A percentile compares a stretch with the other conserved stretches of the same genome.
Conservation (phyloP, 2,888 invertebrate species). For the Sesia apiformis region DNA sequence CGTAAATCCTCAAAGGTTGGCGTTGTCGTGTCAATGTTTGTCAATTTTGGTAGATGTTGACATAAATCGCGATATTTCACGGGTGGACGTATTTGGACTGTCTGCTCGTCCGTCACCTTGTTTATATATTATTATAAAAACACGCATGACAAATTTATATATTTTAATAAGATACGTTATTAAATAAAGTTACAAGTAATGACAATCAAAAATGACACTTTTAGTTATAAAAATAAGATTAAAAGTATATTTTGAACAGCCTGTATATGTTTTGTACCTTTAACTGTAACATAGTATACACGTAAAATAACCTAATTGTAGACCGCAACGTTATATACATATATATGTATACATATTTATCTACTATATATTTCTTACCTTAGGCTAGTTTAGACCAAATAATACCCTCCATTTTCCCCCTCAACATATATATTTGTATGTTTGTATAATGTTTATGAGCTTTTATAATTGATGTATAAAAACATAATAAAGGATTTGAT, state of each 20-base stretch:
- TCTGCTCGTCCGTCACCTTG: too few relatives aligned
- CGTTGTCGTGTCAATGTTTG: too few relatives aligned
- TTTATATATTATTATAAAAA: too few relatives aligned
- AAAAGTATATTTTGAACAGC: slow-evolving; percentile 14
- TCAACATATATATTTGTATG: slow-evolving; percentile 1
- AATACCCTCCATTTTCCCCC: slow-evolving; percentile 26
- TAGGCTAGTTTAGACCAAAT: slow-evolving; percentile 56
- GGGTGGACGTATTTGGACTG: too few relatives aligned
- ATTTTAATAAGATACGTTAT: too few relatives aligned
- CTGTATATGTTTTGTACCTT: slow-evolving; percentile 14
- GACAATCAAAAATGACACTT: too few relatives aligned
- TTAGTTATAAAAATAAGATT: background rate
- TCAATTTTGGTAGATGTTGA: too few relatives aligned
- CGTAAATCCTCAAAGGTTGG: too few relatives aligned
- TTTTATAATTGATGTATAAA: background rate
- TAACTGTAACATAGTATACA: slow-evolving; percentile 2
- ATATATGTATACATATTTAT: slow-evolving; percentile 13
- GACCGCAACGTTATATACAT: slow-evolving; percentile 11
- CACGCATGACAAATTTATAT: too few relatives aligned
- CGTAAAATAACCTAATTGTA: slow-evolving; percentile 7
- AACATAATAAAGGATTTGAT: too few relatives aligned
- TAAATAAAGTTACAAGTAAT: too few relatives aligned
- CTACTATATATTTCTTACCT: slow-evolving; percentile 35
- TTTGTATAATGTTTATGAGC: background rate
- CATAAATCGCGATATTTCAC: too few relatives aligned